Evolutionary conservation across 2,888 invertebrate genomes (phyloP).

Genomic region (Biston betularia): DNA sequence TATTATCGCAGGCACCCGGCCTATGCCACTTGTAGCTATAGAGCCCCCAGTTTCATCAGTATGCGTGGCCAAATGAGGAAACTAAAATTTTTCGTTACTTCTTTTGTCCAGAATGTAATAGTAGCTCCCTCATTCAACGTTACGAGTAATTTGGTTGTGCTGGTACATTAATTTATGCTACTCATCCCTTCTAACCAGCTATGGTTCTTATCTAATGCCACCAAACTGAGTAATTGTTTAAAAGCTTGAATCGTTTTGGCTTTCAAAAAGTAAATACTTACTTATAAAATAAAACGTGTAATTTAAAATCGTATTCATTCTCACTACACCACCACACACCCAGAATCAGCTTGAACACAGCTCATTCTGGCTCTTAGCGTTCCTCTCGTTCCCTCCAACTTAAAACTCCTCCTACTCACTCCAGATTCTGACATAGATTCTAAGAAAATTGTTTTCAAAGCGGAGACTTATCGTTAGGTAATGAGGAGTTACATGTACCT

Average conservation of each 20-base stretch:
- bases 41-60: neutral
- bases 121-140: conserved; percentile 1
- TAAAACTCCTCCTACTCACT: too few relatives aligned
- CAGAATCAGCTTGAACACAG: too few relatives aligned
- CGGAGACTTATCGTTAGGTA: too few relatives aligned
- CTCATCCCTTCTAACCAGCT: conserved; percentile 23
- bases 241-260: neutral
- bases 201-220: conserved; percentile 21
- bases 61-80: neutral
- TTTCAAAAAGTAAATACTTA: neutral
- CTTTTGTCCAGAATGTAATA: neutral
- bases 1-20: conserved; percentile 6
- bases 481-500: too few relatives aligned
- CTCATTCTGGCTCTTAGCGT: too few relatives aligned
- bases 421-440: too few relatives aligned
- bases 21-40: conserved; percentile 14
- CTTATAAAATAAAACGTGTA: too few relatives aligned
- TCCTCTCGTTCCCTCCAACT: too few relatives aligned
- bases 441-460: too few relatives aligned
- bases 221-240: conserved; percentile 14
- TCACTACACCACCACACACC: too few relatives aligned
- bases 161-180: conserved; percentile 30
- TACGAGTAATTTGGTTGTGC: neutral
- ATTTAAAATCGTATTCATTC: too few relatives aligned
- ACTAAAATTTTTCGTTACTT: neutral